Conservation (phyloP, 1,140 invertebrate genomes). For the Drosophila jambulina region DNA sequence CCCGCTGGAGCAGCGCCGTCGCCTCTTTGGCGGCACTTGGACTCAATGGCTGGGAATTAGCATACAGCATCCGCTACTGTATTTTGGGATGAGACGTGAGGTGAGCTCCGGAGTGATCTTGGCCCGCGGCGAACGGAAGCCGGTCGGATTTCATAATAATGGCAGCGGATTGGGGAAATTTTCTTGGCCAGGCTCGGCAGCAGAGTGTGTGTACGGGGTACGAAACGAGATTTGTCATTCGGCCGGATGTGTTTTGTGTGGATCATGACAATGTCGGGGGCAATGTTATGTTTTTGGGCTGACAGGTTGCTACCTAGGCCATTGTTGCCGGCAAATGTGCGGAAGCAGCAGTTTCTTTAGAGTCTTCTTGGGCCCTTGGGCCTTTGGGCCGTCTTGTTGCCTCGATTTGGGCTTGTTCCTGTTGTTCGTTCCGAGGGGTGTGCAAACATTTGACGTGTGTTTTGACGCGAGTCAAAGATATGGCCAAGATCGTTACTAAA, state of each 20-base stretch:
- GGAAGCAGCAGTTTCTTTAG: conserved; percentile 68
- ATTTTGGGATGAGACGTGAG: conserved; percentile 61
- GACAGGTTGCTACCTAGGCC: conserved; percentile 68
- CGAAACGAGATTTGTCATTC: conserved; percentile 67
- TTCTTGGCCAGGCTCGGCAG: conserved; percentile 15
- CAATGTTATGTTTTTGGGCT: conserved; percentile 37
- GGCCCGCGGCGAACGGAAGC: conserved; percentile 57
- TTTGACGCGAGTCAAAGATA: conserved; percentile 79
- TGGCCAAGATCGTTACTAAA: conserved; percentile 68
- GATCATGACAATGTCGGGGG: conserved; percentile 66
- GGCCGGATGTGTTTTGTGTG: conserved; percentile 82
- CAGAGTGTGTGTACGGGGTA: conserved; percentile 26
- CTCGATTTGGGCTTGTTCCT: conserved; percentile 33
- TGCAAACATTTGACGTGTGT: conserved; percentile 82
- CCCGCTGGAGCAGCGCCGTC: conserved; percentile 53
- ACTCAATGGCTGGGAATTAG: conserved; percentile 62
- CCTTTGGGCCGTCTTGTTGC: conserved; percentile 31
- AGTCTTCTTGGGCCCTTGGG: conserved; percentile 28
- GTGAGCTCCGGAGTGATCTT: conserved; percentile 36
- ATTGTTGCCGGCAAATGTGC: conserved; percentile 62
- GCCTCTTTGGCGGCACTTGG: conserved; percentile 71
- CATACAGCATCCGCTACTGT: conserved; percentile 84
- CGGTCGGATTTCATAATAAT: conserved; percentile 69
- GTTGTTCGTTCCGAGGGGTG: conserved; percentile 52
- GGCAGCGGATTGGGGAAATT: conserved; percentile 69